Conservation (phyloP, 2,888 invertebrate species). For the Eretmocerus hayati region DNA sequence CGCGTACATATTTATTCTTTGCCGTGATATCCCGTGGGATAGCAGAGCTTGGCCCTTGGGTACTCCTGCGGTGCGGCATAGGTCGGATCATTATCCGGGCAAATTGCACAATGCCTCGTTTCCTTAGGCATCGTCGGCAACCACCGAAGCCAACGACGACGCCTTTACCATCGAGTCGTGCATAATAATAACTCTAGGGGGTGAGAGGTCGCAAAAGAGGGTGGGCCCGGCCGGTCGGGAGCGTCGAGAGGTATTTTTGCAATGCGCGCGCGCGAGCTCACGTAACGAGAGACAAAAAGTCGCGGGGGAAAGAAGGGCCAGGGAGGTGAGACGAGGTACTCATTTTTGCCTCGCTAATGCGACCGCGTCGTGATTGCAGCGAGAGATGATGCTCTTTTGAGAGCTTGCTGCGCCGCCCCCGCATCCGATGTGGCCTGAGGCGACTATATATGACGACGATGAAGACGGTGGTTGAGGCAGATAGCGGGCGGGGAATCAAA, state of each 20-base stretch:
- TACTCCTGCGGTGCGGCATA: too few species aligned
- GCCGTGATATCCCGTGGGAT: too few species aligned
- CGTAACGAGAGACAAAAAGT: slow-evolving; percentile 21
- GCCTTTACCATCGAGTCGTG: too few species aligned
- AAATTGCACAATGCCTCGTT: slow-evolving; percentile 15
- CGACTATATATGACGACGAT: too few species aligned
- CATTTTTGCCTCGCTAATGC: background rate
- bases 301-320: too few species aligned
- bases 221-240: too few species aligned
- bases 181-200: too few species aligned
- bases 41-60: too few species aligned
- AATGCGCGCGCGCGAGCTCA: too few species aligned
- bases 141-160: background rate
- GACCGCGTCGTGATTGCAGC: slow-evolving; percentile 7
- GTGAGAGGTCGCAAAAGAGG: background rate
- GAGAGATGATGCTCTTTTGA: slow-evolving; percentile 17
- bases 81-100: slow-evolving; percentile 14
- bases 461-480: background rate
- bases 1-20: too few species aligned
- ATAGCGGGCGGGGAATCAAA: slow-evolving; percentile 8
- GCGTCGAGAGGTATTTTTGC: slow-evolving; percentile 12
- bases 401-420: slow-evolving; percentile 2
- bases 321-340: too few species aligned
- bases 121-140: background rate
- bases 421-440: background rate